Base-by-base conservation (phyloP, 2,888 invertebrate genomes). In the Schizotus pectinicornis region DNA sequence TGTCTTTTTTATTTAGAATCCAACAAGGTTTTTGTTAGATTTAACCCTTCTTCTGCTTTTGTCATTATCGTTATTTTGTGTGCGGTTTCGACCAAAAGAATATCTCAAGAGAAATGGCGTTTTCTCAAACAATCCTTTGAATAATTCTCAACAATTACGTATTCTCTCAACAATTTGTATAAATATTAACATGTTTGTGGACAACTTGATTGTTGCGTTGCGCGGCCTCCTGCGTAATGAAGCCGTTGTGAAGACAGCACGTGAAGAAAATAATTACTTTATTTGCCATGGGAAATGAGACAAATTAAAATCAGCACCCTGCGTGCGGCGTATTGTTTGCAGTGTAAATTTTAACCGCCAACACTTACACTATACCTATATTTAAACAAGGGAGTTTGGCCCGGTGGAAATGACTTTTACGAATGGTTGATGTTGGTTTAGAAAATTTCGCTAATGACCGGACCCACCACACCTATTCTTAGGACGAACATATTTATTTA, bases 191-290 rank as follows among this genome's bases (percentile, higher is more conserved):
- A 42, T 14, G 22, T 42, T 42, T 22, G 22, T 22, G 22, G 22
- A 22, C 22, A 22, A 2, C 3, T 22, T 22, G 3, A 22, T 22
- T 22, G 22, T 22, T 22, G 22, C 22, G 22, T 5, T 5, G 22
- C 22, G 22, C 22, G 22, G 22, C 22, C 22, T 22, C 3, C 22
- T 22, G 54, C 46, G 54, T 54, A 47, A 12, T 54, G 7, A 54
- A 54, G 46, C 47, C 46, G 47, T 54, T 53, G 54, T 42, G 45
- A 7, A 33, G 34, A 45, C 32, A 45, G 32, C 31, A 33, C 34
- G 45, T 33, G 45, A 45, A 30, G 32, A 8, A 34, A 11, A 22
- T 12, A 38, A 38, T 38, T 38, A 32, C 11, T 13, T 45, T 45
- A 45, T 45, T 45, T 45, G 45, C 22, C 9, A 9, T 31, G 11